A percentile compares a stretch with the other conserved stretches of the same genome.
These are phyloP conservation scores for Cromileptes altivelis DNA, from an alignment of 2,113 vertebrate genomes.

Conservation along the genomic window DNA sequence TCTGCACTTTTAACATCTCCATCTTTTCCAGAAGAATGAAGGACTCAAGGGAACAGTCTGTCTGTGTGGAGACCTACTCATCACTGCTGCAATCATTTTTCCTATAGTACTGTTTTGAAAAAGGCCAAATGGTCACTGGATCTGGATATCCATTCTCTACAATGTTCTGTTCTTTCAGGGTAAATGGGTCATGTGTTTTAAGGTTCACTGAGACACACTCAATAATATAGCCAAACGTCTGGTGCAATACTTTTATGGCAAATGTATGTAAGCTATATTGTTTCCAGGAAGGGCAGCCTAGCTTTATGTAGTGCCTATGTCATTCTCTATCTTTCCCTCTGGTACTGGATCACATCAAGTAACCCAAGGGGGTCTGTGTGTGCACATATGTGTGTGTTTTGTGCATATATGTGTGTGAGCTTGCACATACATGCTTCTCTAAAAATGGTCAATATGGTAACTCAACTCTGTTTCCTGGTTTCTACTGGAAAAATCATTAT, in stretches of 20 bases:
- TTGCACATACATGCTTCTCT: conserved; percentile 1
- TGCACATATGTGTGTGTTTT: background rate
- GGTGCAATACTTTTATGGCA: conserved; percentile 37
- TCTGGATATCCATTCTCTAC: conserved; percentile 51
- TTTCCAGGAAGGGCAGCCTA: conserved; percentile 39
- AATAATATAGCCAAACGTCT: conserved; percentile 48
- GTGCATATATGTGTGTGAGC: background rate
- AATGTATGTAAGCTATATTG: conserved; percentile 32
- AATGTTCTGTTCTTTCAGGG: conserved; percentile 13
- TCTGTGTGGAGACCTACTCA: conserved; percentile 22
- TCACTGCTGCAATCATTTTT: conserved; percentile 34
- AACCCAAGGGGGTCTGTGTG: conserved; percentile 2
- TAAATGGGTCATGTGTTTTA: conserved; percentile 51
- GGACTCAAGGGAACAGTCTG: conserved; percentile 38
- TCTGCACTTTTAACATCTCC: conserved; percentile 55
- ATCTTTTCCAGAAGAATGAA: conserved; percentile 36
- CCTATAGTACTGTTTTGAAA: conserved; percentile 21
- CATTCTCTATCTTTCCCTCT: conserved; percentile 35
- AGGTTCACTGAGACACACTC: conserved; percentile 42
- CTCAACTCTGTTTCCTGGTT: background rate
- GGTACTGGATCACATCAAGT: conserved; percentile 18
- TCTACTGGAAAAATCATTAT: background rate
- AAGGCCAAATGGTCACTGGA: conserved; percentile 43
- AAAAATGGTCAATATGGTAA: background rate
- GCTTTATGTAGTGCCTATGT: conserved; percentile 32